Conservation (phyloP, 2,888 invertebrate species). For the Hypomecis punctinalis region DNA sequence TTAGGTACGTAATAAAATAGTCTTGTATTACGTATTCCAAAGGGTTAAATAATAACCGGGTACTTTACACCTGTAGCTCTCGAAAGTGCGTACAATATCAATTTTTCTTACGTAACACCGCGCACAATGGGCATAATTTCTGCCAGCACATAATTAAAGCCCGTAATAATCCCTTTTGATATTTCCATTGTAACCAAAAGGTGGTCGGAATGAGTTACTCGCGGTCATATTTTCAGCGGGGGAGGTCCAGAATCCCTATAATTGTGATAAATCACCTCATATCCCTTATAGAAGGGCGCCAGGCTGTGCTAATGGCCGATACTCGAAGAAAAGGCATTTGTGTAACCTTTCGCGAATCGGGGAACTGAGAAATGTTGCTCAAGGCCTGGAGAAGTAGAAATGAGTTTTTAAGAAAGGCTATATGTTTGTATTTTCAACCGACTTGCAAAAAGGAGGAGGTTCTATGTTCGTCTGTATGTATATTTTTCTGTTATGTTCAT, state of each 20-base stretch:
- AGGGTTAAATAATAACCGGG: neutral
- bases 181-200: conserved; percentile 39
- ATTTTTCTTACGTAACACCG: conserved; percentile 14
- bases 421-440: too few relatives aligned
- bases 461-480: too few relatives aligned
- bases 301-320: conserved; percentile 75
- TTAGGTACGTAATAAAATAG: too few relatives aligned
- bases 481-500: too few relatives aligned
- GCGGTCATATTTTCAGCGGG: conserved; percentile 26
- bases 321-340: conserved; percentile 64
- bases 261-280: conserved; percentile 80
- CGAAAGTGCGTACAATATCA: conserved; percentile 9
- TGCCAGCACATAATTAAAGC: conserved; percentile 32
- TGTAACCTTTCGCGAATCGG: conserved; percentile 58
- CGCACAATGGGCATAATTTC: conserved; percentile 30
- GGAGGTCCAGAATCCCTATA: conserved; percentile 62
- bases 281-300: conserved; percentile 65
- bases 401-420: neutral
- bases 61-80: conserved; percentile 8
- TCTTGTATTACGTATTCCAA: neutral
- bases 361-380: conserved; percentile 5
- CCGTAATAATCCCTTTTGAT: conserved; percentile 34
- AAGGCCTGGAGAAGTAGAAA: conserved; percentile 6
- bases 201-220: conserved; percentile 37
- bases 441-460: too few relatives aligned